These are phyloP conservation scores for Metaphire vulgaris DNA, from an alignment of 1,140 invertebrate genomes.

Conservation along the genomic window DNA sequence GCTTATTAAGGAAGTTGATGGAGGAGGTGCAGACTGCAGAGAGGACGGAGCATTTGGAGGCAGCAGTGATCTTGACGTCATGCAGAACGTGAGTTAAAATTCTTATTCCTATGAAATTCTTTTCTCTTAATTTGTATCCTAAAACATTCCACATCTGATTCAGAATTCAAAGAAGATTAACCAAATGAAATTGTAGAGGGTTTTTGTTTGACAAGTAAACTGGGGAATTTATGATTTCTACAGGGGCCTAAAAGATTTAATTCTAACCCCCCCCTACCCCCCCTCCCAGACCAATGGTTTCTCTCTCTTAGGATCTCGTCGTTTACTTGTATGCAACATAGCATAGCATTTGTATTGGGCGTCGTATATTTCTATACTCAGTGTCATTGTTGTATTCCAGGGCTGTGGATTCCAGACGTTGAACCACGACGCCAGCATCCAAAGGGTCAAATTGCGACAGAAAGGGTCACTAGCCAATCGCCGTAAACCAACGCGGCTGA, in stretches of 20 bases:
- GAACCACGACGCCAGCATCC: not conserved
- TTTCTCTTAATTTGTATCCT: too few species aligned
- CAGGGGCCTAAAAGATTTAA: not conserved
- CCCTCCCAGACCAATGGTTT: too few species aligned
- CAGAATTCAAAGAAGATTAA: too few species aligned
- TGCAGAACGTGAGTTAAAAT: not conserved
- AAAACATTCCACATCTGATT: too few species aligned
- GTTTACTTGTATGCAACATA: too few species aligned
- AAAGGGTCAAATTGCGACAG: not conserved
- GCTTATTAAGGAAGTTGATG: not conserved
- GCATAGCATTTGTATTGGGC: not conserved
- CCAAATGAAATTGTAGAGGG: too few species aligned
- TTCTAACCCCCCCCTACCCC: not conserved
- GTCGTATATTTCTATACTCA: not conserved
- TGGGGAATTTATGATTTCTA: too few species aligned
- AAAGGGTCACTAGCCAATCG: not conserved
- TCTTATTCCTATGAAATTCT: too few species aligned
- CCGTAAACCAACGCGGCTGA: not conserved
- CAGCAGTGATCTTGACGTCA: not conserved
- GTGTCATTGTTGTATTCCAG: not conserved
- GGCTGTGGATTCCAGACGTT: not conserved
- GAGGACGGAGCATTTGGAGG: too few species aligned
- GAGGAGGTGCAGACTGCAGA: too few species aligned
- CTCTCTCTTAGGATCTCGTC: too few species aligned
- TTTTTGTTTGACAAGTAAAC: too few species aligned